Evolutionary conservation across 2,888 invertebrate genomes (phyloP).

Genomic region (Laothoe populi): DNA sequence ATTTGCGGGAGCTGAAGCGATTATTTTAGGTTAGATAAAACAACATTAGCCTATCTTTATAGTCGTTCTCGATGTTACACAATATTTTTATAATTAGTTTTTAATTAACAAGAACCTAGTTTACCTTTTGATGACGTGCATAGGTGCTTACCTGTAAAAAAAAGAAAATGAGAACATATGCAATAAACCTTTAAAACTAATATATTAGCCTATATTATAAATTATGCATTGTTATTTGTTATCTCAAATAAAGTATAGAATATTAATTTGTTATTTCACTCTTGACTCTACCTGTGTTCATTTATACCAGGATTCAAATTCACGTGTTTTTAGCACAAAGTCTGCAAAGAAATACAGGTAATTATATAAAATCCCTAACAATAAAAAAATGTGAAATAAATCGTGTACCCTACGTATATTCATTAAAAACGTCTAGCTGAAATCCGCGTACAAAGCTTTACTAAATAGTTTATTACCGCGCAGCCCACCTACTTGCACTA

Average conservation of each 20-base stretch:
- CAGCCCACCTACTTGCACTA: conserved; percentile 3
- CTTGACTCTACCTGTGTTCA: too few relatives aligned
- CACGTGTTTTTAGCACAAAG: too few relatives aligned
- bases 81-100: neutral
- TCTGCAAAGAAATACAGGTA: too few relatives aligned
- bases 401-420: neutral
- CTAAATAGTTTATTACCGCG: conserved; percentile 10
- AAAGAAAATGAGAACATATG: too few relatives aligned
- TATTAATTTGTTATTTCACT: too few relatives aligned
- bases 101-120: neutral
- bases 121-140: neutral
- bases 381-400: neutral
- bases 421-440: conserved; percentile 1
- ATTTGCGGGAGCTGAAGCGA: neutral
- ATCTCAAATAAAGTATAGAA: too few relatives aligned
- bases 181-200: too few relatives aligned
- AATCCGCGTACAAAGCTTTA: neutral
- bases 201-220: too few relatives aligned
- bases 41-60: neutral
- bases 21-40: conserved; percentile 14
- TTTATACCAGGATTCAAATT: too few relatives aligned
- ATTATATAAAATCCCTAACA: neutral
- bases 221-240: too few relatives aligned
- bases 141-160: conserved; percentile 5
- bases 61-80: neutral